Percentiles rank a stretch among this genome's conserved stretches.
Evolutionary conservation across 2,113 vertebrate species (phyloP).

Genomic region (Passer domesticus): DNA sequence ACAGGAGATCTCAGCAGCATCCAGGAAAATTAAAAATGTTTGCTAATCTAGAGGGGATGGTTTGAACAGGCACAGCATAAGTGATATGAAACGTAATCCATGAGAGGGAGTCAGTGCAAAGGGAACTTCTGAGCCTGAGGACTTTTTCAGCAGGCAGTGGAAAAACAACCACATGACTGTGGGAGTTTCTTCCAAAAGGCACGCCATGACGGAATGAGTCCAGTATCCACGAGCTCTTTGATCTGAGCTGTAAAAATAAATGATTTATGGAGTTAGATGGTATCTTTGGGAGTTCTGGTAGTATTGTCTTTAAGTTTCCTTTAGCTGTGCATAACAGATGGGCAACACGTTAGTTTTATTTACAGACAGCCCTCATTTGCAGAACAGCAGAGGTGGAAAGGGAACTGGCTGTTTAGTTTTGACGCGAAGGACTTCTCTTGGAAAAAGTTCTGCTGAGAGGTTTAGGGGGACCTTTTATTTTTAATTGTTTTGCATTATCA

Average conservation of each 20-base stretch:
- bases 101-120: not conserved
- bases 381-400: not conserved
- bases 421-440: not conserved
- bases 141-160: not conserved
- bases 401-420: not conserved
- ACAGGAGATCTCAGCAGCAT: not conserved
- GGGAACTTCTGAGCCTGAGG: not conserved
- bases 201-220: not conserved
- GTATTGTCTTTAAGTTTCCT: conserved; percentile 30
- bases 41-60: not conserved
- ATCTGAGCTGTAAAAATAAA: conserved; percentile 46
- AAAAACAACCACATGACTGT: not conserved
- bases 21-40: not conserved
- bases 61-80: not conserved
- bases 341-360: not conserved
- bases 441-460: conserved; percentile 4
- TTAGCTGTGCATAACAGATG: not conserved
- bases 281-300: conserved; percentile 10
- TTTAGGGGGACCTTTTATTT: not conserved
- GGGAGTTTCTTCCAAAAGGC: not conserved
- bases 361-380: not conserved
- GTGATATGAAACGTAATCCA: not conserved
- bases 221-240: not conserved
- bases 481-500: not conserved
- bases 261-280: conserved; percentile 7